These are phyloP conservation scores for Cyclophora albipunctata DNA, from an alignment of 2,888 invertebrate genomes.

Conservation along the genomic window DNA sequence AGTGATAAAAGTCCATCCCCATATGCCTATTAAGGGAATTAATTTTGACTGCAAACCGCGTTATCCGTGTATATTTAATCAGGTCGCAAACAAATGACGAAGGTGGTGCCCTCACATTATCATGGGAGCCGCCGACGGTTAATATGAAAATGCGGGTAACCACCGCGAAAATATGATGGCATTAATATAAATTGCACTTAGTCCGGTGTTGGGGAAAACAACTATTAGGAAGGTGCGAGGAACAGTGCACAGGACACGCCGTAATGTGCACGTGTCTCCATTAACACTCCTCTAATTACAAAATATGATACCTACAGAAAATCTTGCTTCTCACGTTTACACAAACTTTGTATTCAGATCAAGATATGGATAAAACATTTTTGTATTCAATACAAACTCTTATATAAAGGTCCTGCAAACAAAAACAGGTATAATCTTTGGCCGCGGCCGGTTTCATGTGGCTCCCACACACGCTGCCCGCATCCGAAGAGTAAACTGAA, in stretches of 20 bases:
- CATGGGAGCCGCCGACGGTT: constrained; percentile 51
- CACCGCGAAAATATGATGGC: constrained; percentile 65
- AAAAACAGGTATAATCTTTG: constrained; percentile 31
- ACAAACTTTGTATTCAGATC: background rate
- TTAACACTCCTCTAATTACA: constrained; percentile 16
- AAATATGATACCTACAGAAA: constrained; percentile 1
- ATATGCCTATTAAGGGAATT: constrained; percentile 39
- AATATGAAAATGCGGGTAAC: constrained; percentile 69
- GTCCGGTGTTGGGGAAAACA: constrained; percentile 47
- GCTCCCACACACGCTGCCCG: constrained; percentile 26
- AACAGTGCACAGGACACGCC: constrained; percentile 19
- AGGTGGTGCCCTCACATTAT: constrained; percentile 62
- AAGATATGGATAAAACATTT: too few species aligned
- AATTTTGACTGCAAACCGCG: constrained; percentile 47
- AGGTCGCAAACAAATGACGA: constrained; percentile 65
- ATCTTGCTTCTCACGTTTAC: background rate
- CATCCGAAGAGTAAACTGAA: constrained; percentile 33
- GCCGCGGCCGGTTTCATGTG: constrained; percentile 26
- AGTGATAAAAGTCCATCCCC: constrained; percentile 21
- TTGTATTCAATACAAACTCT: constrained; percentile 1
- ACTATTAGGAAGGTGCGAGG: constrained; percentile 36
- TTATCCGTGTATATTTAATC: constrained; percentile 67
- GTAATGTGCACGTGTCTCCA: constrained; percentile 24
- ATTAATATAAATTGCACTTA: constrained; percentile 71
- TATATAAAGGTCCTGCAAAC: constrained; percentile 21